phyloP scores from a whole-genome alignment of 1,140 invertebrate species.

The Atta colombica region DNA sequence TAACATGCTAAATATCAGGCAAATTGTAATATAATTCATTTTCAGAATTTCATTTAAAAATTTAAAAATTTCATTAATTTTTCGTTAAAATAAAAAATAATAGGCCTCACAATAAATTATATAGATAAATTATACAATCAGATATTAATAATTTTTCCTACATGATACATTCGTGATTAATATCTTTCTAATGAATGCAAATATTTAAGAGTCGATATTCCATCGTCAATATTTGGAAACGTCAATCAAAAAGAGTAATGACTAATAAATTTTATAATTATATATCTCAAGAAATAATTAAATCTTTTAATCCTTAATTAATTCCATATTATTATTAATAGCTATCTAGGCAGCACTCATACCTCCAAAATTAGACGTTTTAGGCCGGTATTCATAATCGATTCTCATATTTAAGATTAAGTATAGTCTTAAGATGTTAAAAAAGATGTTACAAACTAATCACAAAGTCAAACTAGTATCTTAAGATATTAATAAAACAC shows the following conservation, averaged over 20 bases:
- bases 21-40: conserved; percentile 31
- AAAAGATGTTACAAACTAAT: no score
- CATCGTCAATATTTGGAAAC: neutral
- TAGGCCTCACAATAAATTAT: neutral
- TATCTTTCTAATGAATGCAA: neutral
- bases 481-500: no score
- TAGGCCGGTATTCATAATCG: no score
- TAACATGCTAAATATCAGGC: neutral
- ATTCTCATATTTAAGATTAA: no score
- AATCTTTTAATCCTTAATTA: neutral
- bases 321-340: neutral
- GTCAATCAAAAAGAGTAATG: neutral
- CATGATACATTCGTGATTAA: conserved; percentile 25
- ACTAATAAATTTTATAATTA: neutral
- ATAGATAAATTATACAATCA: neutral
- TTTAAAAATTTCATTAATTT: no score
- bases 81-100: neutral
- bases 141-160: conserved; percentile 30
- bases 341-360: neutral
- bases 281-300: neutral
- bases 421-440: no score
- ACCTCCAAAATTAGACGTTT: neutral
- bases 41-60: neutral
- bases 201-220: conserved; percentile 32
- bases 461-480: no score